phyloP scores from a whole-genome alignment of 2,113 vertebrate genomes.

The Jacana jacana region DNA sequence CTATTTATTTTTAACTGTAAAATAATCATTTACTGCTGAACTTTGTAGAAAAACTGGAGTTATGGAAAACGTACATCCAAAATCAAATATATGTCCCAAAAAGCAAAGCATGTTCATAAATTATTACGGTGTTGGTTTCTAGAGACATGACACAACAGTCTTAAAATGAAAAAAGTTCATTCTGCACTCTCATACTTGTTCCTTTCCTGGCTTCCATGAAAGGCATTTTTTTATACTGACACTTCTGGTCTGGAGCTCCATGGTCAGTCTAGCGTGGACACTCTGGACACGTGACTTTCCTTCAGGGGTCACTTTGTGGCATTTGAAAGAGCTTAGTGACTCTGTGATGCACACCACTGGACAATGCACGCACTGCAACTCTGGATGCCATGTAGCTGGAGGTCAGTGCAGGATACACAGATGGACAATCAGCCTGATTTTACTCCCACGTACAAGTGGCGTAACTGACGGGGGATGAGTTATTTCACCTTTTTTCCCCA shows the following conservation, averaged over 20 bases:
- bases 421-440: background rate
- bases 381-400: background rate
- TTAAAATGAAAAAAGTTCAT: background rate
- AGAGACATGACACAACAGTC: background rate
- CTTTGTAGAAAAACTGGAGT: background rate
- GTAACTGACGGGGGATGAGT: background rate
- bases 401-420: background rate
- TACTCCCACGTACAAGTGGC: background rate
- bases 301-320: background rate
- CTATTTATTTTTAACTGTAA: background rate
- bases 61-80: background rate
- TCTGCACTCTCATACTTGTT: background rate
- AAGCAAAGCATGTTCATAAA: background rate
- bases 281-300: accelerated
- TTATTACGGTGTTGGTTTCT: background rate
- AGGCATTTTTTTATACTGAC: background rate
- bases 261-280: background rate
- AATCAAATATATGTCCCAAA: background rate
- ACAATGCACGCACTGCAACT: background rate
- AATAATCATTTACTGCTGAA: background rate
- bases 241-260: background rate
- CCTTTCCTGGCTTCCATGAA: background rate
- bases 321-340: background rate
- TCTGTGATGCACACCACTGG: background rate
- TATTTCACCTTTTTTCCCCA: background rate